Percentiles rank a stretch among this genome's conserved stretches.
Evolutionary conservation across 2,797 vertebrate genomes (phyloP).

Genomic region (Hippoglossus hippoglossus): DNA sequence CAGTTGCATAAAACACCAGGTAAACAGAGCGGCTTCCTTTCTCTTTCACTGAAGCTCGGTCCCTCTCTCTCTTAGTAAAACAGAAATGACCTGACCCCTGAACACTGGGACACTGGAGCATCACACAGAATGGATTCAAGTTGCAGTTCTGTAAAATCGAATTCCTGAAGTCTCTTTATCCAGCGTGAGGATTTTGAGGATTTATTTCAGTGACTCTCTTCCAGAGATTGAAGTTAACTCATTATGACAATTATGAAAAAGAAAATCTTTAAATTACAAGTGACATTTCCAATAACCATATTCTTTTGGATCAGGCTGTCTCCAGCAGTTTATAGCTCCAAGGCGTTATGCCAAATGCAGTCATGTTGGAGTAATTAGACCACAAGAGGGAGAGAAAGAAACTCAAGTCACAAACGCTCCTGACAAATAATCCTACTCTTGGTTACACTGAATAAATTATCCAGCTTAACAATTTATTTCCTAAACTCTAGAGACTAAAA

Average conservation of each 20-base stretch:
- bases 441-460: slow-evolving; percentile 5
- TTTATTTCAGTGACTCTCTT: no score
- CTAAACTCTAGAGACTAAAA: neutral
- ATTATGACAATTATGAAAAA: no score
- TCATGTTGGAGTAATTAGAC: slow-evolving; percentile 24
- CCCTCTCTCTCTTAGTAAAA: neutral
- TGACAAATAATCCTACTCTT: neutral
- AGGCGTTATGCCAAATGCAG: slow-evolving; percentile 18
- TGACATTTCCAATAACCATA: slow-evolving; percentile 19
- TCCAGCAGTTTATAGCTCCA: slow-evolving; percentile 8
- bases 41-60: no score
- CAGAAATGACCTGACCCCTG: neutral
- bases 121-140: neutral
- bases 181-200: no score
- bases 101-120: neutral
- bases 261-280: slow-evolving; percentile 11
- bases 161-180: no score
- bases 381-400: slow-evolving; percentile 29
- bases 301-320: slow-evolving; percentile 13
- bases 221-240: no score
- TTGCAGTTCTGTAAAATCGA: no score
- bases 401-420: neutral
- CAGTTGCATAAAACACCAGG: slow-evolving; percentile 5
- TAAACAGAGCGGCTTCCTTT: no score
- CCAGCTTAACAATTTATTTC: no score